phyloP scores from a whole-genome alignment of 2,888 invertebrate genomes.

The Chrysolina haemoptera region DNA sequence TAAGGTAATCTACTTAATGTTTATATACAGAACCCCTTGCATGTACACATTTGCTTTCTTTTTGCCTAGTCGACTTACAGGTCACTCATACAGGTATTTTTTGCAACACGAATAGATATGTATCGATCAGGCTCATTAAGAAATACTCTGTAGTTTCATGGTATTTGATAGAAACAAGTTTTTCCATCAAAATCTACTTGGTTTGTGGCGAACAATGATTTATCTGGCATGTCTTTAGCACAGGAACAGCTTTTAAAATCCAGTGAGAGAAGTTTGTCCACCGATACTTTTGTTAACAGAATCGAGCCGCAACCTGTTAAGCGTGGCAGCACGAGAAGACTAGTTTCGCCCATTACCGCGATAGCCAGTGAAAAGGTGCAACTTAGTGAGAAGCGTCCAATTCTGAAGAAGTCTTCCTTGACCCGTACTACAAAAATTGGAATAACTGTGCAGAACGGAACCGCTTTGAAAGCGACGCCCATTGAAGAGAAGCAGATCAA shows the following conservation, averaged over 20 bases:
- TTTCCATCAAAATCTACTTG: background rate
- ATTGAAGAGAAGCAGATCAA: constrained; percentile 57
- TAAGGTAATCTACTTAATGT: too few species aligned
- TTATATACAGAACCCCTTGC: too few species aligned
- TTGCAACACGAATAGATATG: too few species aligned
- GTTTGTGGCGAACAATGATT: constrained; percentile 5
- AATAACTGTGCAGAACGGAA: constrained; percentile 42
- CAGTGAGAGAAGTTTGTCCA: constrained; percentile 43
- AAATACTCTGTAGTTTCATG: too few species aligned
- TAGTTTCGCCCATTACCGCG: constrained; percentile 45
- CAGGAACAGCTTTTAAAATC: constrained; percentile 57
- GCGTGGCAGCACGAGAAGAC: constrained; percentile 50
- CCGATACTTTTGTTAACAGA: constrained; percentile 64
- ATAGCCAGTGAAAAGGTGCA: constrained; percentile 47
- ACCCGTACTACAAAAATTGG: constrained; percentile 41
- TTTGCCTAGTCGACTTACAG: too few species aligned
- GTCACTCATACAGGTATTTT: too few species aligned
- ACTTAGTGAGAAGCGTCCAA: constrained; percentile 53
- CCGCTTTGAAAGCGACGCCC: constrained; percentile 46
- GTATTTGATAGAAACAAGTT: too few species aligned
- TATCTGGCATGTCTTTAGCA: constrained; percentile 56
- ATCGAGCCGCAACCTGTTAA: constrained; percentile 55
- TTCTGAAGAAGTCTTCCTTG: constrained; percentile 56
- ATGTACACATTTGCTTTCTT: too few species aligned
- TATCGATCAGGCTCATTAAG: too few species aligned